Conservation (phyloP, 2,888 invertebrate species). For the Anoncus sp. region DNA sequence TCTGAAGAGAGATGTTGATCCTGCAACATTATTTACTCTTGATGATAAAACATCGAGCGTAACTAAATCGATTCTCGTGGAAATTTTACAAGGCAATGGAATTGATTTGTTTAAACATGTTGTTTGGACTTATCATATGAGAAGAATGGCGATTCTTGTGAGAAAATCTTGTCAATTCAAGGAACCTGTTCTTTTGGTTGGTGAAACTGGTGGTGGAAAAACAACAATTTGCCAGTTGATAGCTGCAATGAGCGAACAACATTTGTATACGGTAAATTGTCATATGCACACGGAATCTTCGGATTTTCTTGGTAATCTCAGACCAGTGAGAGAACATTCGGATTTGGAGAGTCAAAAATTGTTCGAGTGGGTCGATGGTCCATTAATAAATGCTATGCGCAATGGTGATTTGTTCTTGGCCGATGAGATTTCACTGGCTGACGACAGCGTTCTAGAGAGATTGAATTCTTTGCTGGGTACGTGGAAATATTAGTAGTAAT, state of each 20-base stretch:
- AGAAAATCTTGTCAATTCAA: constrained; percentile 94
- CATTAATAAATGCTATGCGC: constrained; percentile 95
- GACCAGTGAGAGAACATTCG: constrained; percentile 91
- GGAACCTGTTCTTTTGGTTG: constrained; percentile 98
- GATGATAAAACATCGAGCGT: constrained; percentile 90
- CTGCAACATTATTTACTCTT: constrained; percentile 89
- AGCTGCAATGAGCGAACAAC: constrained; percentile 87
- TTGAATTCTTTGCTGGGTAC: constrained; percentile 95
- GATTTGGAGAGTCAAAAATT: constrained; percentile 85
- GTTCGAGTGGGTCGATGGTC: constrained; percentile 99
- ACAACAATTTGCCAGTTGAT: constrained; percentile 97
- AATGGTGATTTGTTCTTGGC: constrained; percentile 95
- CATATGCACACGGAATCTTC: constrained; percentile 99
- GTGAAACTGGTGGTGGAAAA: constrained; percentile 99
- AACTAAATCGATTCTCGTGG: constrained; percentile 89
- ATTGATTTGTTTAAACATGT: constrained; percentile 89
- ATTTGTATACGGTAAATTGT: constrained; percentile 95
- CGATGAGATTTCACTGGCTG: constrained; percentile 99
- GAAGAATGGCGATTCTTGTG: constrained; percentile 90
- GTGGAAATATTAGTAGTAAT: constrained; percentile 38
- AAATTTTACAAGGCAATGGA: constrained; percentile 85
- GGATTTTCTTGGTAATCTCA: constrained; percentile 97
- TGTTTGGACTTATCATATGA: constrained; percentile 98
- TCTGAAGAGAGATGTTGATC: constrained; percentile 90
- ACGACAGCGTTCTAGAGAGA: constrained; percentile 98